These are phyloP conservation scores for Schizopygopsis pylzovi DNA, from an alignment of 2,797 vertebrate genomes.

Conservation along the genomic window DNA sequence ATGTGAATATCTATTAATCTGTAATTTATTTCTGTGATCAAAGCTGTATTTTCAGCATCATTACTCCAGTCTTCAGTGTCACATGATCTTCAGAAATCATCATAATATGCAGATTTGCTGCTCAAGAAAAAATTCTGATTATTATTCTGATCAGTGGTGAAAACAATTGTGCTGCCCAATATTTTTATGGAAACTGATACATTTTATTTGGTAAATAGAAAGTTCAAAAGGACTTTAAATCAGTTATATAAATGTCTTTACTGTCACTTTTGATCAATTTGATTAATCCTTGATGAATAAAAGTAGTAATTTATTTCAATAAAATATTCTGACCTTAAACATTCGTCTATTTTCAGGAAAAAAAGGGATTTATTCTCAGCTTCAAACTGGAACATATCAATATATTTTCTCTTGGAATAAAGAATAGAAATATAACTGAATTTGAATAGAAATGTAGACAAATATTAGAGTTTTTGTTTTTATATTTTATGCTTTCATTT, in stretches of 20 bases:
- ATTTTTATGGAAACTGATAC: neutral
- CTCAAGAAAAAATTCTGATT: neutral
- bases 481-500: too few species aligned
- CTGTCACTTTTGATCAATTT: too few species aligned
- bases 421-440: neutral
- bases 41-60: neutral
- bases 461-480: neutral
- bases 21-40: neutral
- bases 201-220: neutral
- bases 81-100: neutral
- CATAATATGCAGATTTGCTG: neutral
- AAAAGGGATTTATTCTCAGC: neutral
- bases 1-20: accelerated
- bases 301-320: neutral
- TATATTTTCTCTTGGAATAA: neutral
- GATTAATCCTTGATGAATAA: too few species aligned
- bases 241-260: too few species aligned
- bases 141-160: neutral
- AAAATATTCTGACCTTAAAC: neutral
- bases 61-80: neutral
- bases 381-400: neutral
- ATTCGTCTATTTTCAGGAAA: neutral
- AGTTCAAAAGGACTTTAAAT: neutral
- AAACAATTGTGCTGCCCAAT: neutral
- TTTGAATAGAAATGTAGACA: neutral